phyloP scores from a whole-genome alignment of 2,888 invertebrate genomes.

The Rhamnusium bicolor region DNA sequence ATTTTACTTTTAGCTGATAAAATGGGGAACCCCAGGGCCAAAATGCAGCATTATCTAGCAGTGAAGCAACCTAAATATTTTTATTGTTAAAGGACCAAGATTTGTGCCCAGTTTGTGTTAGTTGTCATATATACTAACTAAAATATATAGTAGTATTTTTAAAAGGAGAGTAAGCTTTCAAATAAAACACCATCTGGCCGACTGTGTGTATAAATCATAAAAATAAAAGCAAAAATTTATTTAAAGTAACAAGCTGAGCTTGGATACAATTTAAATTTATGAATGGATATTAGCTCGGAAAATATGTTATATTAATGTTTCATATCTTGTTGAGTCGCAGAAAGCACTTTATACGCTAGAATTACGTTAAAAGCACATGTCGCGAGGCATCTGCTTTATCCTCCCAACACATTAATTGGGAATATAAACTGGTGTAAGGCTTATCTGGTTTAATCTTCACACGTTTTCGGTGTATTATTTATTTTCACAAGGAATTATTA shows the following conservation, averaged over 20 bases:
- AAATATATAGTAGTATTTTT: not conserved
- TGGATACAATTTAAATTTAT: slow-evolving; percentile 11
- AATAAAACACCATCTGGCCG: not conserved
- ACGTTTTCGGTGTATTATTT: not conserved
- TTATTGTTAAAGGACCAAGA: too few species aligned
- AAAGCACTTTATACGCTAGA: slow-evolving; percentile 1
- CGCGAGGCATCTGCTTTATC: not conserved
- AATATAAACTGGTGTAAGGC: not conserved
- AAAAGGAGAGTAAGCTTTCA: not conserved
- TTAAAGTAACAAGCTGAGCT: not conserved
- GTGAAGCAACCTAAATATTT: too few species aligned
- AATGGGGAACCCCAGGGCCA: too few species aligned
- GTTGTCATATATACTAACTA: not conserved
- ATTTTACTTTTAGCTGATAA: too few species aligned
- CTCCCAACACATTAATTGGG: not conserved
- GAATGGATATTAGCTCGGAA: slow-evolving; percentile 7
- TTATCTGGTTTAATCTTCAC: not conserved
- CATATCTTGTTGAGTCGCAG: slow-evolving; percentile 10
- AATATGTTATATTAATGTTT: slow-evolving; percentile 7
- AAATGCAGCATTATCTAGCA: too few species aligned
- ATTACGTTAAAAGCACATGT: slow-evolving; percentile 10
- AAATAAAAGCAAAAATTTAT: not conserved
- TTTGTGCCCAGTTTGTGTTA: too few species aligned
- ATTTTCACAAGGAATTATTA: not conserved
- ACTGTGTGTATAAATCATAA: not conserved